Evolutionary conservation across 2,113 vertebrate genomes (phyloP).

Genomic region (Ploceus nigricollis): DNA sequence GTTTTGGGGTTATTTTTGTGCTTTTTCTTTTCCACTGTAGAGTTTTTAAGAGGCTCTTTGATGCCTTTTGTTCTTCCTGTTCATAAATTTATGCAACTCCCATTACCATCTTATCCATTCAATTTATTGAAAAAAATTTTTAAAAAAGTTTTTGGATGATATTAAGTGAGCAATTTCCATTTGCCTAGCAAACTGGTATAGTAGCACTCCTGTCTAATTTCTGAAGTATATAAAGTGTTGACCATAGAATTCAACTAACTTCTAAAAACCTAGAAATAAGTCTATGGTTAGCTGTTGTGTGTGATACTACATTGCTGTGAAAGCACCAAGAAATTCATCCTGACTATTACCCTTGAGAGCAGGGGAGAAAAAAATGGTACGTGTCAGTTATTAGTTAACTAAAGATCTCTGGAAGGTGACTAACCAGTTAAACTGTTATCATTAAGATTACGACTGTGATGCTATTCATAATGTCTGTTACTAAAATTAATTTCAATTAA

Average conservation of each 20-base stretch:
- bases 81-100: not conserved
- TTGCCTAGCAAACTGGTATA: not conserved
- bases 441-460: not conserved
- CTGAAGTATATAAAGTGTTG: not conserved
- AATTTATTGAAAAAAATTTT: not conserved
- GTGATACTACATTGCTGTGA: not conserved
- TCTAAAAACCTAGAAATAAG: not conserved
- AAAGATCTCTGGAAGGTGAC: not conserved
- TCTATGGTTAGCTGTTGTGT: not conserved
- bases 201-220: not conserved
- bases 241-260: not conserved
- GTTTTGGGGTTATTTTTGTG: accelerated
- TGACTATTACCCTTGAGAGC: not conserved
- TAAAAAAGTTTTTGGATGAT: not conserved
- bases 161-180: not conserved
- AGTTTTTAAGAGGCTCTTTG: not conserved
- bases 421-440: not conserved
- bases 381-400: not conserved
- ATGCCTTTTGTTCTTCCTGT: not conserved
- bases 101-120: not conserved
- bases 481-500: not conserved
- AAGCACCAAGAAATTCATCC: not conserved
- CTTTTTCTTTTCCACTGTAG: not conserved
- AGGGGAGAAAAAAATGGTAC: not conserved
- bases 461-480: not conserved